Conservation (phyloP, 1,140 invertebrate species). For the Asbolus verrucosus region DNA sequence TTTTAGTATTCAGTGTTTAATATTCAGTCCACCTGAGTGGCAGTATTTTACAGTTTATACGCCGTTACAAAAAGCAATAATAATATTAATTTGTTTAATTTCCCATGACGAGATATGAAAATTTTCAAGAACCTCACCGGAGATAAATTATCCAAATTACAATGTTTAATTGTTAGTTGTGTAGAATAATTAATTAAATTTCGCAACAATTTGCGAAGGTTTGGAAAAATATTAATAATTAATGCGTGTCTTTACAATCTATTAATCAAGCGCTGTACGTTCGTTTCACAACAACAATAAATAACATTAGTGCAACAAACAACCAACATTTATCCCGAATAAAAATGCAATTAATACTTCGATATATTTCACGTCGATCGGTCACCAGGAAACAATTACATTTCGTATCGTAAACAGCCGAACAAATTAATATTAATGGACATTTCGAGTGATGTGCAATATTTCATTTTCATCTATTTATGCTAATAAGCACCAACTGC, state of each 20-base stretch:
- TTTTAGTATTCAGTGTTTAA: too few species aligned
- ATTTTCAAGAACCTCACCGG: not conserved
- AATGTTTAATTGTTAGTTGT: slow-evolving; percentile 17
- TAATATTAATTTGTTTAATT: slow-evolving; percentile 29
- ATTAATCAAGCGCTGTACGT: slow-evolving; percentile 26
- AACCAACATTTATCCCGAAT: slow-evolving; percentile 34
- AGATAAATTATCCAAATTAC: slow-evolving; percentile 29
- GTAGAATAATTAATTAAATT: slow-evolving; percentile 24
- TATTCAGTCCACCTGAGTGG: too few species aligned
- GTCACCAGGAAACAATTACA: slow-evolving; percentile 48
- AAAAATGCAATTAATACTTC: slow-evolving; percentile 51
- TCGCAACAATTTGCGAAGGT: slow-evolving; percentile 19
- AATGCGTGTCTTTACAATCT: slow-evolving; percentile 22
- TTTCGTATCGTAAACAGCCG: slow-evolving; percentile 44
- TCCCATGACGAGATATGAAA: slow-evolving; percentile 27
- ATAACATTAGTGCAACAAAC: slow-evolving; percentile 34
- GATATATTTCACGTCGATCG: slow-evolving; percentile 32
- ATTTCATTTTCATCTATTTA: slow-evolving; percentile 37
- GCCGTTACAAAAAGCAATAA: slow-evolving; percentile 17
- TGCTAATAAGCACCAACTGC: slow-evolving; percentile 23
- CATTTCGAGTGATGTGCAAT: slow-evolving; percentile 22
- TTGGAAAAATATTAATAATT: slow-evolving; percentile 28
- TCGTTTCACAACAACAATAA: slow-evolving; percentile 28
- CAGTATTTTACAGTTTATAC: too few species aligned
- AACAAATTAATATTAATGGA: slow-evolving; percentile 48